Conservation (phyloP, 1,140 invertebrate species). For the Trichoplusia ni region DNA sequence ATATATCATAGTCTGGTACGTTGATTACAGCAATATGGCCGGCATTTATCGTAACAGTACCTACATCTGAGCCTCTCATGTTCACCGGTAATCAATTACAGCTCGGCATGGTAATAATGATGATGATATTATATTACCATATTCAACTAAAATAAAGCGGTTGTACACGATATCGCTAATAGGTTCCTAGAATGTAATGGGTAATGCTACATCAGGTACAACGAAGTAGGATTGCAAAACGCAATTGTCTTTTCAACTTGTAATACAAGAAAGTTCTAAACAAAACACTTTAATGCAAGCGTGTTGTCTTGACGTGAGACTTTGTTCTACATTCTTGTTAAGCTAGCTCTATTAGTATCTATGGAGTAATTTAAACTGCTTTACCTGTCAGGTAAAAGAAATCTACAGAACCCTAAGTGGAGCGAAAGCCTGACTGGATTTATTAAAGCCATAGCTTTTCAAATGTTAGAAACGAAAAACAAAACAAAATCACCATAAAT, state of each 20-base stretch:
- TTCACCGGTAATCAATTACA: slow-evolving; percentile 15
- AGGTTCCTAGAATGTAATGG: too few relatives aligned
- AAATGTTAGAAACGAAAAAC: too few relatives aligned
- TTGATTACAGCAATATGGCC: slow-evolving; percentile 21
- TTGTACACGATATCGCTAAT: too few relatives aligned
- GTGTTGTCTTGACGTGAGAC: background rate
- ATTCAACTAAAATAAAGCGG: slow-evolving; percentile 11
- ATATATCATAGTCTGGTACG: background rate
- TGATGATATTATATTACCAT: slow-evolving; percentile 15
- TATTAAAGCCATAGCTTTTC: slow-evolving; percentile 15
- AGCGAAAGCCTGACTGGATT: slow-evolving; percentile 23
- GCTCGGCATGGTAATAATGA: too few relatives aligned
- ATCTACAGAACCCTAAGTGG: slow-evolving; percentile 21
- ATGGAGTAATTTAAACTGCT: slow-evolving; percentile 17
- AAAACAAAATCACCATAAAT: slow-evolving; percentile 24
- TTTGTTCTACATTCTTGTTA: slow-evolving; percentile 9
- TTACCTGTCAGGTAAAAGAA: slow-evolving; percentile 22
- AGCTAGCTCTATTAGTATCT: background rate
- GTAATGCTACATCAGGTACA: too few relatives aligned
- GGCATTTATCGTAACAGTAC: background rate
- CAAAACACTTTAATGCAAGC: slow-evolving; percentile 14
- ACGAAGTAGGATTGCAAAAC: too few relatives aligned
- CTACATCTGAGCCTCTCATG: slow-evolving; percentile 1
- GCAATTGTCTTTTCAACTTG: too few relatives aligned
- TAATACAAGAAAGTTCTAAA: too few relatives aligned